Evolutionary conservation across 2,888 invertebrate species (phyloP), one percentile per base, ranked within the genome.

Genomic region (Amphipoea oculea): DNA sequence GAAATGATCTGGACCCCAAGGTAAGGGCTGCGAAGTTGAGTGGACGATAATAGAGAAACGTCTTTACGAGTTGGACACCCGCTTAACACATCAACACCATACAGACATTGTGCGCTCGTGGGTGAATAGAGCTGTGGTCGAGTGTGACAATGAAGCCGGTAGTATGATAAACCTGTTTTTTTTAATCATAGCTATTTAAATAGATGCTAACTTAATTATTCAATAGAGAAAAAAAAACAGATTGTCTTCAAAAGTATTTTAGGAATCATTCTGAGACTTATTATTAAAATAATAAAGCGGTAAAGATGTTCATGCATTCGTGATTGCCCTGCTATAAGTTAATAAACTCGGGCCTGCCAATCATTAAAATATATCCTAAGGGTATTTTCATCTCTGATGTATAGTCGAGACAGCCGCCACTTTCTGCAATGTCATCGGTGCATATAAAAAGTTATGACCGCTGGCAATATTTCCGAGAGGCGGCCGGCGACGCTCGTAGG

Each of bases 391-490:
- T 83, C 96, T 94, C 94, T 83, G 84, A 82, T 74, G 81, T 90
- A 87, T 92, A 89, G 88, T 79, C 88, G 81, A 89, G 90, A 89
- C 90, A 91, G 89, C 91, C 92, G 93, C 93, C 95, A 95, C 94
- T 96, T 96, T 96, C 94, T 96, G 97, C 96, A 95, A 95, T 96
- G 96, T 96, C 97, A 96, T 96, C 96, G 95, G 92, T 96, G 96
- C 96, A 96, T 96, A 97, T 97, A 97, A 97, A 97, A 97, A 96
- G 96, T 97, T 97, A 97, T 97, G 96, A 96, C 95, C 96, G 91
- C 94, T 93, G 96, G 95, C 94, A 96, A 97, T 97, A 97, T 97
- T 97, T 96, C 94, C 93, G 93, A 94, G 94, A 92, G 94, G 92
- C 92, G 93, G 94, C 92, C 90, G 81, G 57, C 78, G 90, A 87